Evolutionary conservation across 2,797 vertebrate species (phyloP).

Genomic region (Ataeniobius toweri): DNA sequence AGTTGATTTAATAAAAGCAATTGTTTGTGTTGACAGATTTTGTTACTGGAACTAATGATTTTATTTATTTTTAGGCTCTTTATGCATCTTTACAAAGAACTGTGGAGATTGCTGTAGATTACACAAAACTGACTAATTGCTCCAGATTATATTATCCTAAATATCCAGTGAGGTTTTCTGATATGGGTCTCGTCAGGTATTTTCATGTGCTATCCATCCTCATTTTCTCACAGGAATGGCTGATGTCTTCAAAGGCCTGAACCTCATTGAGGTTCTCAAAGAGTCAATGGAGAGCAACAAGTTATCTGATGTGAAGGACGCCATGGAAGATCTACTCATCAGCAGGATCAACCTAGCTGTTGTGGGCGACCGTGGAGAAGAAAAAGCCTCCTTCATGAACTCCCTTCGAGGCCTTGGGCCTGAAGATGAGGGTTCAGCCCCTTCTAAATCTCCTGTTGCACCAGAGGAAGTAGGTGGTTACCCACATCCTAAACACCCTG

Average conservation of each 20-base stretch:
- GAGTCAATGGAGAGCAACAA: slow-evolving; percentile 77
- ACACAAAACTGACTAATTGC: background rate
- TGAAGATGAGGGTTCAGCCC: slow-evolving; percentile 65
- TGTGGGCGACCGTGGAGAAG: slow-evolving; percentile 60
- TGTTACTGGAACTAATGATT: too few species aligned
- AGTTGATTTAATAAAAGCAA: too few species aligned
- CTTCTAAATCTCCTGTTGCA: slow-evolving; percentile 27
- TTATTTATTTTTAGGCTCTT: too few species aligned
- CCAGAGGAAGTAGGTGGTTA: slow-evolving; percentile 66
- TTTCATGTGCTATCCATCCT: background rate
- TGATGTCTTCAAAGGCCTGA: slow-evolving; percentile 72
- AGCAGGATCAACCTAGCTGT: slow-evolving; percentile 77
- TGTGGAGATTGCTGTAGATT: background rate
- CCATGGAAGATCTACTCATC: slow-evolving; percentile 79
- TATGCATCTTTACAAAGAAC: too few species aligned
- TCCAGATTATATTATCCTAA: background rate
- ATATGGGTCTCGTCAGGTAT: background rate
- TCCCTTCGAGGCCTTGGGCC: slow-evolving; percentile 69
- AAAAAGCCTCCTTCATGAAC: slow-evolving; percentile 74
- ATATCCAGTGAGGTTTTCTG: accelerated
- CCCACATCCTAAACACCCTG: slow-evolving; percentile 72
- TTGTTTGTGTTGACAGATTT: too few species aligned
- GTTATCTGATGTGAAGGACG: slow-evolving; percentile 76
- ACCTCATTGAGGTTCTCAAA: slow-evolving; percentile 76
- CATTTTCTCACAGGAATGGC: slow-evolving; percentile 63